A percentile compares a stretch with the other conserved stretches of the same genome.
Evolutionary conservation across 2,797 vertebrate genomes (phyloP).

Genomic region (Luscinia luscinia): DNA sequence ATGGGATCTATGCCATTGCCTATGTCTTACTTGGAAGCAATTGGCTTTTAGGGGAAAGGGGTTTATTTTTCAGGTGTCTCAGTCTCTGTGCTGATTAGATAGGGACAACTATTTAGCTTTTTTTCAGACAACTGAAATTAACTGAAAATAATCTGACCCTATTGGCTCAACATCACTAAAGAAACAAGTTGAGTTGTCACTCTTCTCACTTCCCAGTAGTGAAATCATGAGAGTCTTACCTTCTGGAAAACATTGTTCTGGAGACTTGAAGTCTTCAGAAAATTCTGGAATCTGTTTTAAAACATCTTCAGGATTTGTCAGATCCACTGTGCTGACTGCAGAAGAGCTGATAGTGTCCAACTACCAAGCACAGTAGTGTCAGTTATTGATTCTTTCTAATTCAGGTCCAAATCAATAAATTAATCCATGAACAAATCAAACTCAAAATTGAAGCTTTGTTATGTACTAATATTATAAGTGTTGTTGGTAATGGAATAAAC

Average conservation of each 20-base stretch:
- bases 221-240: conserved; percentile 71
- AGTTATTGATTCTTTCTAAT: background rate
- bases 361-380: conserved; percentile 54
- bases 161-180: background rate
- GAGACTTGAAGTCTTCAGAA: conserved; percentile 86
- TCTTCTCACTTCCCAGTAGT: background rate
- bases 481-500: background rate
- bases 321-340: conserved; percentile 93
- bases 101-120: background rate
- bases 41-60: background rate
- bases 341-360: conserved; percentile 83
- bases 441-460: background rate
- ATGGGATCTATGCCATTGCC: background rate
- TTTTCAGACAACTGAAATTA: background rate
- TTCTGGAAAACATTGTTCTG: conserved; percentile 91
- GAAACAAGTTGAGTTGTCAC: background rate
- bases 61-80: background rate
- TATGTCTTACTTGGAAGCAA: background rate
- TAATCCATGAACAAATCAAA: background rate
- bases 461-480: background rate
- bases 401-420: background rate
- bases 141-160: background rate
- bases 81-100: background rate
- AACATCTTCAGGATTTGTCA: conserved; percentile 87
- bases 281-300: conserved; percentile 86